These are phyloP conservation scores for Tupiocoris notatus DNA, from an alignment of 2,888 invertebrate genomes.

Conservation along the genomic window DNA sequence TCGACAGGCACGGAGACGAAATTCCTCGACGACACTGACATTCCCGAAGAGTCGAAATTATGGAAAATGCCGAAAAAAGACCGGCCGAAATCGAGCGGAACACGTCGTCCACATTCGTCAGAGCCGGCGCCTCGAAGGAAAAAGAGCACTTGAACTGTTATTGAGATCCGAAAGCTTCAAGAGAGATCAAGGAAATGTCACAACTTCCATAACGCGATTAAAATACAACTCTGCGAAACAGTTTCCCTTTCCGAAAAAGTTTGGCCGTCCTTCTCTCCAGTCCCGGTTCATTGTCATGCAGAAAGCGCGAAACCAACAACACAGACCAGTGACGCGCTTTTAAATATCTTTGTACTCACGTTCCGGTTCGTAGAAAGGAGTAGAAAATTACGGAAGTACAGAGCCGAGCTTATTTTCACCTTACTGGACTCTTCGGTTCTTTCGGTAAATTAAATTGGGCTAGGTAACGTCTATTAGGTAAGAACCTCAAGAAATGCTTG, in stretches of 20 bases:
- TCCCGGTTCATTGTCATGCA: neutral
- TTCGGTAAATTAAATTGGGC: too few relatives aligned
- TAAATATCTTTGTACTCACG: neutral
- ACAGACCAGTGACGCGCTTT: neutral
- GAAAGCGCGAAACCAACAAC: neutral
- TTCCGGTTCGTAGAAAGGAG: too few relatives aligned
- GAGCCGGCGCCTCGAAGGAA: conserved; percentile 1
- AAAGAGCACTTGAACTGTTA: neutral
- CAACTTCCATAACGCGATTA: neutral
- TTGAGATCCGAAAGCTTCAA: neutral
- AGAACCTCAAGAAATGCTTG: too few relatives aligned
- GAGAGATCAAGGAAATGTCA: neutral
- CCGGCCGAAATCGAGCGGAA: neutral
- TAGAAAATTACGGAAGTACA: too few relatives aligned
- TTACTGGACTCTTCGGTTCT: too few relatives aligned
- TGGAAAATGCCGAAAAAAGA: conserved; percentile 31
- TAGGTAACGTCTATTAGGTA: too few relatives aligned
- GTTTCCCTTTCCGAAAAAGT: neutral
- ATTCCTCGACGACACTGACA: conserved; percentile 77
- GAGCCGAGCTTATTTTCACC: too few relatives aligned
- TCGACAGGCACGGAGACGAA: conserved; percentile 89
- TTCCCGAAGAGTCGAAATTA: conserved; percentile 63
- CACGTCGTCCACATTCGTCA: conserved; percentile 5
- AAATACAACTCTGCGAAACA: conserved; percentile 12
- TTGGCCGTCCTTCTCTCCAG: neutral